Conservation (phyloP, 2,888 invertebrate species). For the Allygus modestus region DNA sequence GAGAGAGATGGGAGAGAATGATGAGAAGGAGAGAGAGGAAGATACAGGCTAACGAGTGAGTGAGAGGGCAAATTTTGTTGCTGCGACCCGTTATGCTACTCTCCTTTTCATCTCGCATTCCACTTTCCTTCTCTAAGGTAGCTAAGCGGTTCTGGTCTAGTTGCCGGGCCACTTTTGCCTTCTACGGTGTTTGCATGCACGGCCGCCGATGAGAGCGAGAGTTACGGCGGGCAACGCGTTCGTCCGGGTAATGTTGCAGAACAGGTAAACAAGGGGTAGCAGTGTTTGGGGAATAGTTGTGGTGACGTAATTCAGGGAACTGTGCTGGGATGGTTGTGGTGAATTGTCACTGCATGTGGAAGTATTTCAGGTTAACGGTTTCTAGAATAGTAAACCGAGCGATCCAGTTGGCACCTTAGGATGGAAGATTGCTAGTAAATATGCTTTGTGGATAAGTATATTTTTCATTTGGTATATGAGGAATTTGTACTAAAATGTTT, state of each 20-base stretch:
- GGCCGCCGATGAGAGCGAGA: not conserved
- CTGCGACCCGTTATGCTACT: not conserved
- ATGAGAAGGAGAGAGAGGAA: not conserved
- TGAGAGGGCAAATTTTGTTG: not conserved
- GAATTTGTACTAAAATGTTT: too few species aligned
- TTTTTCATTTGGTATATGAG: too few species aligned
- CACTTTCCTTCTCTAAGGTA: constrained; percentile 43
- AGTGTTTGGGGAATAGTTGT: not conserved
- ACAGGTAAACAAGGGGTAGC: not conserved
- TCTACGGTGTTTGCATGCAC: constrained; percentile 35
- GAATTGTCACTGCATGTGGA: not conserved
- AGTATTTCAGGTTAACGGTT: too few species aligned
- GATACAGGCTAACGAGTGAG: constrained; percentile 24
- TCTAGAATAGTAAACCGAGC: too few species aligned
- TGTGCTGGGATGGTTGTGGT: not conserved
- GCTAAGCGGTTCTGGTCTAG: constrained; percentile 26
- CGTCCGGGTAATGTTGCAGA: not conserved
- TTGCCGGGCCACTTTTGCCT: constrained; percentile 50
- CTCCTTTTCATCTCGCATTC: constrained; percentile 55
- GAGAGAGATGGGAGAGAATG: not conserved
- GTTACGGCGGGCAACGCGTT: not conserved
- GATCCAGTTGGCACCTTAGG: too few species aligned
- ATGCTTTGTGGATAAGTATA: too few species aligned
- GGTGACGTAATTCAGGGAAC: not conserved
- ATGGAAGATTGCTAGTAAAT: too few species aligned